These are phyloP conservation scores for Pleuronectes platessa DNA, from an alignment of 2,113 vertebrate genomes.

Conservation along the genomic window DNA sequence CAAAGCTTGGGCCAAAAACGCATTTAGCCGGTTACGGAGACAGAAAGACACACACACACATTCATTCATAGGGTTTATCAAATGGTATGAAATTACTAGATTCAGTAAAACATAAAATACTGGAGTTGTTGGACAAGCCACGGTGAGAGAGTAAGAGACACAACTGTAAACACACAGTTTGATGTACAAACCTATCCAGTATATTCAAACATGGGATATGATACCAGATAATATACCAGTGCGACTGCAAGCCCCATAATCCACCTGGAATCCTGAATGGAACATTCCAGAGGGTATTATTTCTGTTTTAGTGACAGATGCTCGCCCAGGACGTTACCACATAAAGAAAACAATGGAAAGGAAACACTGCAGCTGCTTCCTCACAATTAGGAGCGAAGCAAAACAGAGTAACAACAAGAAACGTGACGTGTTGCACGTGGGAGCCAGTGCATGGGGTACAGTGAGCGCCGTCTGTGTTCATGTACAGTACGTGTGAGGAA, in stretches of 20 bases:
- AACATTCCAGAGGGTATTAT: slow-evolving; percentile 53
- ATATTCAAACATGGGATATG: slow-evolving; percentile 43
- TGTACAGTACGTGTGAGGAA: slow-evolving; percentile 43
- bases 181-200: slow-evolving; percentile 31
- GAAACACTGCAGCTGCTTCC: slow-evolving; percentile 38
- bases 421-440: slow-evolving; percentile 25
- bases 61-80: slow-evolving; percentile 24
- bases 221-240: slow-evolving; percentile 42
- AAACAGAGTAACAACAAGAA: slow-evolving; percentile 48
- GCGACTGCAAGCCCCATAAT: slow-evolving; percentile 31
- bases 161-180: slow-evolving; percentile 31
- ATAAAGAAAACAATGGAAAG: slow-evolving; percentile 53
- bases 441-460: slow-evolving; percentile 49
- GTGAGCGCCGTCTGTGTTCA: slow-evolving; percentile 40
- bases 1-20: slow-evolving; percentile 33
- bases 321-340: slow-evolving; percentile 55
- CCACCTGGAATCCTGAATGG: slow-evolving; percentile 40
- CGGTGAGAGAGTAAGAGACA: slow-evolving; percentile 1
- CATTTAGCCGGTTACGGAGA: slow-evolving; percentile 36
- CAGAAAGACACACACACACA: slow-evolving; percentile 15
- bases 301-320: slow-evolving; percentile 53
- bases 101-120: slow-evolving; percentile 13
- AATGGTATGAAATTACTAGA: slow-evolving; percentile 13
- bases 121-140: slow-evolving; percentile 4
- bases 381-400: slow-evolving; percentile 30